Evolutionary conservation across 2,888 invertebrate genomes (phyloP).

Genomic region (Dynastes tityus): DNA sequence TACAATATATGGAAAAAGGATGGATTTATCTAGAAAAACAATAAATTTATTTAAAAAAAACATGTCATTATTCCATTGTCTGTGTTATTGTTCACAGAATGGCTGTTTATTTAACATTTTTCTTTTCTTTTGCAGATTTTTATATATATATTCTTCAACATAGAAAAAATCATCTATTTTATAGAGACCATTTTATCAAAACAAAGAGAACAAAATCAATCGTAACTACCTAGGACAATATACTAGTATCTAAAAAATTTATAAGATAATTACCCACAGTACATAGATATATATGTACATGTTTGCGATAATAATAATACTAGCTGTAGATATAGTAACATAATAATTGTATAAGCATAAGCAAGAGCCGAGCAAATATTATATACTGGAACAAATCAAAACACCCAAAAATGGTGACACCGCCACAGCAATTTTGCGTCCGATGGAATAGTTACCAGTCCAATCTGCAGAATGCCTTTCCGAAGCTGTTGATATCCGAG

Average conservation of each 20-base stretch:
- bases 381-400: slow-evolving; percentile 30
- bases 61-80: slow-evolving; percentile 1
- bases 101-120: slow-evolving; percentile 4
- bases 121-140: slow-evolving; percentile 43
- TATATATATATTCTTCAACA: slow-evolving; percentile 44
- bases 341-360: slow-evolving; percentile 28
- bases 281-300: slow-evolving; percentile 44
- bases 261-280: slow-evolving; percentile 10
- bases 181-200: slow-evolving; percentile 41
- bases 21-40: not conserved
- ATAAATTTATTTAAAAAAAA: slow-evolving; percentile 22
- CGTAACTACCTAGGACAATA: slow-evolving; percentile 45
- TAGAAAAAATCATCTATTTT: slow-evolving; percentile 40
- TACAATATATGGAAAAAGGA: slow-evolving; percentile 16
- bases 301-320: slow-evolving; percentile 42
- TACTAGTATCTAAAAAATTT: slow-evolving; percentile 16
- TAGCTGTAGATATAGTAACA: slow-evolving; percentile 41
- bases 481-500: slow-evolving; percentile 82
- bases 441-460: slow-evolving; percentile 89
- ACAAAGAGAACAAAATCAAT: slow-evolving; percentile 41
- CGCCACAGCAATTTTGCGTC: slow-evolving; percentile 81
- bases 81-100: not conserved
- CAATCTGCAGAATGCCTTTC: slow-evolving; percentile 85
- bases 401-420: slow-evolving; percentile 59
- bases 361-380: not conserved